Percentiles rank a stretch among this genome's conserved stretches.
Evolutionary conservation across 2,888 invertebrate species (phyloP).

Genomic region (Agrotis exclamationis): DNA sequence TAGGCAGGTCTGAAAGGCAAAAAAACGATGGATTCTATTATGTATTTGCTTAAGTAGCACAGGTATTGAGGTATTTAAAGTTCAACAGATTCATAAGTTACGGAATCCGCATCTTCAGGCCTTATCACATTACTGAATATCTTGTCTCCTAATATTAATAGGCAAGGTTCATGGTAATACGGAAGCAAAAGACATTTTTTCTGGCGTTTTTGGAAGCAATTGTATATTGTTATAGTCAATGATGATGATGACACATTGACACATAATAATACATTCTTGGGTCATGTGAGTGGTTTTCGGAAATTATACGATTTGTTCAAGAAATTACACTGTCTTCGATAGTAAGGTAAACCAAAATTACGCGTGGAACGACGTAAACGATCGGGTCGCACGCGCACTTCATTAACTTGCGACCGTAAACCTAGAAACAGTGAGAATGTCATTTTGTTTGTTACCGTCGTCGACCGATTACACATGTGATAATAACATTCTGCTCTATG

Average conservation of each 20-base stretch:
- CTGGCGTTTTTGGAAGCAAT: not conserved
- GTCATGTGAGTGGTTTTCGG: conserved; percentile 9
- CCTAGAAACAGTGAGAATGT: conserved; percentile 63
- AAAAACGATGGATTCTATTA: not conserved
- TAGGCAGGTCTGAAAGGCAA: no score
- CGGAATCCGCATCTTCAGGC: not conserved
- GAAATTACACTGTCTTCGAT: conserved; percentile 54
- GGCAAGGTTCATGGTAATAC: not conserved
- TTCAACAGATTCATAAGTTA: conserved; percentile 7
- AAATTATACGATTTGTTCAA: conserved; percentile 51
- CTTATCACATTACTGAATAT: conserved; percentile 3
- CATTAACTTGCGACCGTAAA: conserved; percentile 60
- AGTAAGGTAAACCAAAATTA: conserved; percentile 55
- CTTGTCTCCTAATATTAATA: conserved; percentile 2
- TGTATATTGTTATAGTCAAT: not conserved
- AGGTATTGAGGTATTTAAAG: conserved; percentile 1
- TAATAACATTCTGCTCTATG: conserved; percentile 60
- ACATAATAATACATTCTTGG: conserved; percentile 6
- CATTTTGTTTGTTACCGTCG: conserved; percentile 50
- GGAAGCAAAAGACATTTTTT: not conserved
- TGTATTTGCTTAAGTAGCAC: not conserved
- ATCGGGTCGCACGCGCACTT: conserved; percentile 57
- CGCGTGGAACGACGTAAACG: conserved; percentile 44
- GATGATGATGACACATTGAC: conserved; percentile 8
- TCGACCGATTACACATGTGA: conserved; percentile 55